These are phyloP conservation scores for Channa argus DNA, from an alignment of 2,113 vertebrate species.

Conservation along the genomic window DNA sequence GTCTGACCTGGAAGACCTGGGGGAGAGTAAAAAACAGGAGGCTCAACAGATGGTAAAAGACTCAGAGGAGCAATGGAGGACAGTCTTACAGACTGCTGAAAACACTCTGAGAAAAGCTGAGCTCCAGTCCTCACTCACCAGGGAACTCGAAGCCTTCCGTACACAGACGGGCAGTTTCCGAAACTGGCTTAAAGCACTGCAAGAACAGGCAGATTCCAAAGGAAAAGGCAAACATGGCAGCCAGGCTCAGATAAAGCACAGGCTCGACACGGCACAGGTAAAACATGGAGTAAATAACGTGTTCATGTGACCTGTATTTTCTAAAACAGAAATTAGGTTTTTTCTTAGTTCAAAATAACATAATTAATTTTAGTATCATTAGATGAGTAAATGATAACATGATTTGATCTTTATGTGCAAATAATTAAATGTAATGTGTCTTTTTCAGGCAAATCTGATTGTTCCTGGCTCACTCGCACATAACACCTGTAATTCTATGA, in stretches of 20 bases:
- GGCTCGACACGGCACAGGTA: constrained; percentile 69
- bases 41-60: constrained; percentile 42
- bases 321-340: too few species aligned
- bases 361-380: too few species aligned
- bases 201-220: constrained; percentile 49
- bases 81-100: constrained; percentile 56
- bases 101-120: constrained; percentile 61
- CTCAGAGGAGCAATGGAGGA: constrained; percentile 69
- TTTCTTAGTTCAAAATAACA: too few species aligned
- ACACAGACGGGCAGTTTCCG: constrained; percentile 42
- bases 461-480: too few species aligned
- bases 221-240: constrained; percentile 58
- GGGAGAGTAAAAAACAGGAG: constrained; percentile 35
- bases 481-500: too few species aligned
- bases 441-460: too few species aligned
- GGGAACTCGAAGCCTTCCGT: constrained; percentile 68
- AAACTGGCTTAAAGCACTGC: constrained; percentile 68
- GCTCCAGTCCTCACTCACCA: constrained; percentile 67
- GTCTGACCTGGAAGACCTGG: constrained; percentile 57
- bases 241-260: constrained; percentile 66
- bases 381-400: too few species aligned
- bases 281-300: background rate
- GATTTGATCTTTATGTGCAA: too few species aligned
- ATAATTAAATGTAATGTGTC: too few species aligned
- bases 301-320: too few species aligned